phyloP scores from a whole-genome alignment of 2,113 vertebrate species.

The Oriolus oriolus region DNA sequence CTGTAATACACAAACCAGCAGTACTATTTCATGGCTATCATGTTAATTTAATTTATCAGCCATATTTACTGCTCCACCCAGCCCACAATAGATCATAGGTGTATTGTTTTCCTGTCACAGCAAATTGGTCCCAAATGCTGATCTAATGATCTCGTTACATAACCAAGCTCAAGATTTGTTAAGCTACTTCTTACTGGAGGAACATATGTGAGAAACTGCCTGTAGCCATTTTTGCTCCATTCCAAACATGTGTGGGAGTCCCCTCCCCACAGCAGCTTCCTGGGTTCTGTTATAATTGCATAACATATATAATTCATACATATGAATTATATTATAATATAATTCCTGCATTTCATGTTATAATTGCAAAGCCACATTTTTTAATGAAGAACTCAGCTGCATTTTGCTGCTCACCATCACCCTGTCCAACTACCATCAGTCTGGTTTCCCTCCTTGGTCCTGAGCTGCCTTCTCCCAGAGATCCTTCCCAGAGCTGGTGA shows the following conservation, averaged over 20 bases:
- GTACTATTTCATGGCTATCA: not conserved
- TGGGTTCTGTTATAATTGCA: no score
- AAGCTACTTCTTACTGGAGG: not conserved
- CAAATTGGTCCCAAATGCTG: not conserved
- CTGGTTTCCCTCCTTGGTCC: not conserved
- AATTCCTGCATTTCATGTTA: accelerated
- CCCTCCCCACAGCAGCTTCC: not conserved
- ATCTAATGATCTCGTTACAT: not conserved
- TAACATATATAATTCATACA: no score
- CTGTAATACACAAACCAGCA: not conserved
- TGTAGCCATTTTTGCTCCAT: not conserved
- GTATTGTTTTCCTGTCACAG: constrained; percentile 4
- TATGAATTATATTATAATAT: no score
- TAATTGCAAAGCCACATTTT: not conserved
- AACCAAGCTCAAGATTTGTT: not conserved
- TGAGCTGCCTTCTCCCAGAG: not conserved
- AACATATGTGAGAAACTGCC: not conserved
- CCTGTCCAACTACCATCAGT: not conserved
- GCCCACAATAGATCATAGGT: not conserved
- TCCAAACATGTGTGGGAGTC: not conserved
- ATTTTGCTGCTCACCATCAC: not conserved
- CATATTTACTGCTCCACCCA: not conserved
- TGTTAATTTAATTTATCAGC: not conserved
- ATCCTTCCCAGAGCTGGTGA: not conserved
- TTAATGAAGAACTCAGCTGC: not conserved